Evolutionary conservation across 1,140 invertebrate species (phyloP).

Genomic region (Metopolophium dirhodum): DNA sequence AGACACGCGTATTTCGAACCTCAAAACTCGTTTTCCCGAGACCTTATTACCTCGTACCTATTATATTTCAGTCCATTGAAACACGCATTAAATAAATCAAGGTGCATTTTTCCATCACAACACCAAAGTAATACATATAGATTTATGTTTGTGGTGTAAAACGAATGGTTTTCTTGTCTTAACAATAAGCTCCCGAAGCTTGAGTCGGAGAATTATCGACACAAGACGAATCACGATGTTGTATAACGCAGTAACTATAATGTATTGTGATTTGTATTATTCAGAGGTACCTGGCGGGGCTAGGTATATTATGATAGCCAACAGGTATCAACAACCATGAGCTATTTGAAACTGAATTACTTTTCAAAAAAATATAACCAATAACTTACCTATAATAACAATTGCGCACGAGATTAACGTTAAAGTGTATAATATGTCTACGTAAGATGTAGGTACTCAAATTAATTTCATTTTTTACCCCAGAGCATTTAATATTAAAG

Average conservation of each 20-base stretch:
- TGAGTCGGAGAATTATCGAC: not conserved
- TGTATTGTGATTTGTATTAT: not conserved
- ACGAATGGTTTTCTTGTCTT: constrained; percentile 11
- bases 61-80: not conserved
- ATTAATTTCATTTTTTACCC: not conserved
- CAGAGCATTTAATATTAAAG: not conserved
- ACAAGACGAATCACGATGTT: not conserved
- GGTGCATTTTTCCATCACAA: not conserved
- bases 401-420: too few species aligned
- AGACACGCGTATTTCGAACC: not conserved
- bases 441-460: not conserved
- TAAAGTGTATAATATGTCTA: not conserved
- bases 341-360: not conserved
- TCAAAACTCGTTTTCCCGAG: not conserved
- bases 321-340: not conserved
- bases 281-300: too few species aligned
- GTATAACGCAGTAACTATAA: not conserved
- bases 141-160: not conserved
- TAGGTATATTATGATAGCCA: not conserved
- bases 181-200: not conserved
- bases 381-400: too few species aligned
- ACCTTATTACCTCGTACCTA: not conserved
- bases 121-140: not conserved
- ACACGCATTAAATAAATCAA: not conserved
- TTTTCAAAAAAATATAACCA: too few species aligned